These are phyloP conservation scores for Prolemur simus DNA, from an alignment of 2,113 vertebrate genomes.

Conservation along the genomic window DNA sequence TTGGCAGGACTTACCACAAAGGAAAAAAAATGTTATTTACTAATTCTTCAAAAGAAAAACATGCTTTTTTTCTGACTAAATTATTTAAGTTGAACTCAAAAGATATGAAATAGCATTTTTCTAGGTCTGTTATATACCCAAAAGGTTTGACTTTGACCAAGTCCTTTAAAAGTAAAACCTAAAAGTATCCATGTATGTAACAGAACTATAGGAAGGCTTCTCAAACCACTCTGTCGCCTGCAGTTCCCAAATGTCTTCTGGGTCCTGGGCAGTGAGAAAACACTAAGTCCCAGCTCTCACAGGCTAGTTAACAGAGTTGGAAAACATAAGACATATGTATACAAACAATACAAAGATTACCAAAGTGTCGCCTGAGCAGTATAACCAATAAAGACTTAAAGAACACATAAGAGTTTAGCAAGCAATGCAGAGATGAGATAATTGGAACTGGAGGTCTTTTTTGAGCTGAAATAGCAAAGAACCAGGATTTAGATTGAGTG, in stretches of 20 bases:
- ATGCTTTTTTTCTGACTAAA: not conserved
- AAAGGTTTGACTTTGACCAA: not conserved
- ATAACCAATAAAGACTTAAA: not conserved
- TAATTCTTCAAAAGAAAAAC: not conserved
- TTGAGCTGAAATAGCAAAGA: not conserved
- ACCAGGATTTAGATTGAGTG: not conserved
- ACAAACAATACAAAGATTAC: not conserved
- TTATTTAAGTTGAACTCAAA: not conserved
- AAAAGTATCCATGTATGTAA: not conserved
- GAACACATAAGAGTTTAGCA: not conserved
- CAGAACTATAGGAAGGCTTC: not conserved
- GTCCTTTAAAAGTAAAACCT: not conserved
- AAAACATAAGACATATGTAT: not conserved
- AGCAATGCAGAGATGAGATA: not conserved
- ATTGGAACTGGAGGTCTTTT: not conserved
- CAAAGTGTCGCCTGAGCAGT: not conserved
- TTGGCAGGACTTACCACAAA: not conserved
- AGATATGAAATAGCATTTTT: not conserved
- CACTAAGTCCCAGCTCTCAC: not conserved
- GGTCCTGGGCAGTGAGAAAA: not conserved
- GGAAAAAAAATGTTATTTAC: not conserved
- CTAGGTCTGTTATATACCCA: not conserved
- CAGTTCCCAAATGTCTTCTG: not conserved
- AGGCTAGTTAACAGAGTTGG: not conserved
- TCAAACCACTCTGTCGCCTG: not conserved